These are phyloP conservation scores for Pemphredon lugubris DNA, from an alignment of 2,888 invertebrate species.

Conservation along the genomic window DNA sequence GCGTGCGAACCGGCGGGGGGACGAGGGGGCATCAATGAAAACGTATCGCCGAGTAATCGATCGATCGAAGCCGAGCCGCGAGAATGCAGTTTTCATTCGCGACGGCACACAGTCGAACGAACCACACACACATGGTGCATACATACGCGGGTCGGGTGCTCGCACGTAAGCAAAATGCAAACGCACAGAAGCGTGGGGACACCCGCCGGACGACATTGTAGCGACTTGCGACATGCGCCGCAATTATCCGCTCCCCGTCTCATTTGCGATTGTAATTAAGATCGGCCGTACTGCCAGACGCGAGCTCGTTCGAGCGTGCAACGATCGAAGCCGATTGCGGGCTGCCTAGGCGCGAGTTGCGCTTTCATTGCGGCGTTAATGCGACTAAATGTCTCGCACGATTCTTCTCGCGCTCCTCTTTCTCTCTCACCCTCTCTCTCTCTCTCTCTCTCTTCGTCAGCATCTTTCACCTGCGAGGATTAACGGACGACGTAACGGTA, in stretches of 20 bases:
- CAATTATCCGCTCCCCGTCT: constrained; percentile 72
- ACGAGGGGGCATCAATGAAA: constrained; percentile 13
- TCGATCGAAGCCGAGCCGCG: constrained; percentile 11
- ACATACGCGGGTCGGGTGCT: too few relatives aligned
- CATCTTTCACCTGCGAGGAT: background rate
- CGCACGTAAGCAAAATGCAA: background rate
- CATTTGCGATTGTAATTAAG: constrained; percentile 75
- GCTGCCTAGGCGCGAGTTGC: constrained; percentile 49
- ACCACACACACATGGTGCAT: background rate
- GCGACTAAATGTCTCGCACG: constrained; percentile 56
- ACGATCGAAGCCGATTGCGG: constrained; percentile 58
- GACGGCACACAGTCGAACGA: background rate
- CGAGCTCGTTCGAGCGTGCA: constrained; percentile 62
- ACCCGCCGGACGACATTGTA: constrained; percentile 60
- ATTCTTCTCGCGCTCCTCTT: constrained; percentile 18
- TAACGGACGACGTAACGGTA: constrained; percentile 3
- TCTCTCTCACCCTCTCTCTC: too few relatives aligned
- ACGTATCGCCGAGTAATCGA: constrained; percentile 12
- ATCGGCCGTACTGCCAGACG: constrained; percentile 50
- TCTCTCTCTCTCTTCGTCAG: constrained; percentile 6
- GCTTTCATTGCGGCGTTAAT: constrained; percentile 63
- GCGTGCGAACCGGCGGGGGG: background rate
- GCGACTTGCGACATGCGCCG: constrained; percentile 68
- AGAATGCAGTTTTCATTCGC: constrained; percentile 31
- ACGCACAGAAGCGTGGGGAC: constrained; percentile 28